phyloP scores from a whole-genome alignment of 1,140 invertebrate genomes.

The Tigriopus japonicus region DNA sequence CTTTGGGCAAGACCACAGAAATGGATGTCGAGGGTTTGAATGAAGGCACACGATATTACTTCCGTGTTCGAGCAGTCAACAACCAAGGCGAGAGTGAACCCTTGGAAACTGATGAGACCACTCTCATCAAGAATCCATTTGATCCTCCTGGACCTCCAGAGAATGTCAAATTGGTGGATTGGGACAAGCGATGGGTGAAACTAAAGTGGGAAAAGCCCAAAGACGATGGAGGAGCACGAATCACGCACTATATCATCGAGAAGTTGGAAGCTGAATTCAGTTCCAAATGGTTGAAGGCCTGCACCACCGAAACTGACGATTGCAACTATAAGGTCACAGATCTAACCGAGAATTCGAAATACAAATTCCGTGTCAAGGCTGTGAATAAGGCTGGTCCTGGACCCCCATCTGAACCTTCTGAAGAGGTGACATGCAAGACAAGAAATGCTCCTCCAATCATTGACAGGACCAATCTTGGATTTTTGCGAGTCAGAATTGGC shows the following conservation, averaged over 20 bases:
- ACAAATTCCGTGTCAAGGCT: slow-evolving; percentile 93
- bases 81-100: slow-evolving; percentile 92
- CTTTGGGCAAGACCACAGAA: slow-evolving; percentile 44
- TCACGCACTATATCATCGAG: slow-evolving; percentile 85
- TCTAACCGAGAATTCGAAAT: slow-evolving; percentile 87
- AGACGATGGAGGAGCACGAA: slow-evolving; percentile 73
- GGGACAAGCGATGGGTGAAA: slow-evolving; percentile 75
- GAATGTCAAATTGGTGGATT: slow-evolving; percentile 46
- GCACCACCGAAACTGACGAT: slow-evolving; percentile 49
- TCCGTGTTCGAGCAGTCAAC: slow-evolving; percentile 91
- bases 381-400: slow-evolving; percentile 84
- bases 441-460: slow-evolving; percentile 65
- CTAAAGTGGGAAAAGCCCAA: slow-evolving; percentile 49
- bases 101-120: slow-evolving; percentile 73
- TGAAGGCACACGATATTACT: slow-evolving; percentile 90
- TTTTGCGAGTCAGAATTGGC: slow-evolving; percentile 68
- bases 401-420: slow-evolving; percentile 50
- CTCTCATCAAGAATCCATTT: slow-evolving; percentile 92
- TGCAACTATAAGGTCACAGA: slow-evolving; percentile 58
- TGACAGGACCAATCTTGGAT: slow-evolving; percentile 63
- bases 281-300: slow-evolving; percentile 70
- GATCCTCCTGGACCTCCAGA: slow-evolving; percentile 72
- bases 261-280: slow-evolving; percentile 77
- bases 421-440: slow-evolving; percentile 71
- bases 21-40: slow-evolving; percentile 69